These are phyloP conservation scores for Danio choprae DNA, from an alignment of 2,797 vertebrate genomes.

Conservation along the genomic window DNA sequence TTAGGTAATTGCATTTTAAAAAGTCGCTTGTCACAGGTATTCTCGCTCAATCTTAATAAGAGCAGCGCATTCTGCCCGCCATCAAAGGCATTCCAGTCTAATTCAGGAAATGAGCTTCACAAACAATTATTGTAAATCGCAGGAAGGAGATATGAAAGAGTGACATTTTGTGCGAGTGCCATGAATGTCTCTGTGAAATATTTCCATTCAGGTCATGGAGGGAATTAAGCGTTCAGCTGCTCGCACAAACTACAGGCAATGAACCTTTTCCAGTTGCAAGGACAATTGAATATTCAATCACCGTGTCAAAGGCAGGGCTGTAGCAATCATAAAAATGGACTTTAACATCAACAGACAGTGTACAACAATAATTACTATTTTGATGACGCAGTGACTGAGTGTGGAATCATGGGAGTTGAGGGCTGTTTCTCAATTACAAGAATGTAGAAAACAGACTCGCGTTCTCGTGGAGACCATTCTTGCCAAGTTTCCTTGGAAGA, in stretches of 20 bases:
- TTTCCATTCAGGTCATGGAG: conserved; percentile 18
- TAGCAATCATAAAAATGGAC: neutral
- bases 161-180: conserved; percentile 32
- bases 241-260: conserved; percentile 1
- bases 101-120: conserved; percentile 59
- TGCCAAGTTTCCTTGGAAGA: too few relatives aligned
- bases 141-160: conserved; percentile 30
- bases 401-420: too few relatives aligned
- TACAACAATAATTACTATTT: neutral
- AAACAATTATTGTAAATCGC: conserved; percentile 56
- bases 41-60: conserved; percentile 57
- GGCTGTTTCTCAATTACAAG: too few relatives aligned
- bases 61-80: conserved; percentile 22
- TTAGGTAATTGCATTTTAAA: conserved; percentile 60
- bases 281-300: neutral
- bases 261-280: neutral
- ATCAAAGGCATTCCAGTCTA: conserved; percentile 39
- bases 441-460: too few relatives aligned
- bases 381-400: too few relatives aligned
- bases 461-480: too few relatives aligned
- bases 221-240: neutral
- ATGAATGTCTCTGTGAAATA: conserved; percentile 36
- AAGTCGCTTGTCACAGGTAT: conserved; percentile 58
- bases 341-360: neutral
- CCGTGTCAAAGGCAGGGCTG: neutral